A percentile compares a stretch with the other conserved stretches of the same genome.
Evolutionary conservation across 2,888 invertebrate genomes (phyloP).

Genomic region (Apamea crenata): DNA sequence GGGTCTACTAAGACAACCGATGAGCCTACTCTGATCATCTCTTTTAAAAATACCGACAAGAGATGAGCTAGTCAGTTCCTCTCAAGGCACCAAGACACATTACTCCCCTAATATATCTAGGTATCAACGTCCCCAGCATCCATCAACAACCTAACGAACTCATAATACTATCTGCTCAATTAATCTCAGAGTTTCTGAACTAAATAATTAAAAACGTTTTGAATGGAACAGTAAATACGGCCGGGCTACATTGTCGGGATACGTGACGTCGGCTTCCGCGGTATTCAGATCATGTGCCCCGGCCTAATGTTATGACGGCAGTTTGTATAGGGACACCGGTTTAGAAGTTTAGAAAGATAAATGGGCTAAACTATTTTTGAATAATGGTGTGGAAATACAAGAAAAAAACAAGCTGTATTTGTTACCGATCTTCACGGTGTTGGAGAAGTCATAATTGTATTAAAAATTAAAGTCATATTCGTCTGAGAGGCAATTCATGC

Average conservation of each 20-base stretch:
- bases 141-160: constrained; percentile 46
- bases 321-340: constrained; percentile 4
- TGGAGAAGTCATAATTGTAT: background rate
- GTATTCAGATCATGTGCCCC: constrained; percentile 70
- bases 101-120: constrained; percentile 20
- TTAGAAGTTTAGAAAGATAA: background rate
- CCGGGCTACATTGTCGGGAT: constrained; percentile 71
- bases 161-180: constrained; percentile 76
- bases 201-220: constrained; percentile 82
- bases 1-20: too few relatives aligned
- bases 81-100: constrained; percentile 14
- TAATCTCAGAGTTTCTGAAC: constrained; percentile 73
- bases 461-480: background rate
- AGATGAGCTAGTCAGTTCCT: background rate
- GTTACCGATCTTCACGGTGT: background rate
- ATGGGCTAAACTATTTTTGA: background rate
- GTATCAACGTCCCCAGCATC: constrained; percentile 30
- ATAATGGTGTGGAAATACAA: background rate
- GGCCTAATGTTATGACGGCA: constrained; percentile 60
- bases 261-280: constrained; percentile 77
- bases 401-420: background rate
- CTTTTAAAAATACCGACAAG: background rate
- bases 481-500: background rate
- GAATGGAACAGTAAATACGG: constrained; percentile 82
- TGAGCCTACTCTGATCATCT: background rate